phyloP scores from a whole-genome alignment of 2,888 invertebrate species.

The Apamea epomidion region DNA sequence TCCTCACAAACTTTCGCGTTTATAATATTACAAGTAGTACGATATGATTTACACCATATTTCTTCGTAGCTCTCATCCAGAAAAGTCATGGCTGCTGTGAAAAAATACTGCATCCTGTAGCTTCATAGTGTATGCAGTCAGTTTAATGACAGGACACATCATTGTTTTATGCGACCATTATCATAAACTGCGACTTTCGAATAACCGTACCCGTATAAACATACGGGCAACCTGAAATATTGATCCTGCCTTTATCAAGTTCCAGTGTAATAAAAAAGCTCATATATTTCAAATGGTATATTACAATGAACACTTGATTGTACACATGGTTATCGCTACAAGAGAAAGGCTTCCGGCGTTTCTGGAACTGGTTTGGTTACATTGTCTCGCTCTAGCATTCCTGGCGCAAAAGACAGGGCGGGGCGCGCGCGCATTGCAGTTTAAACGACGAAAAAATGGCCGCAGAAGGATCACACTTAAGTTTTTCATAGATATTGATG shows the following conservation, averaged over 20 bases:
- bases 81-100: conserved; percentile 9
- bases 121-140: conserved; percentile 9
- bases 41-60: neutral
- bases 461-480: conserved; percentile 37
- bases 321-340: conserved; percentile 67
- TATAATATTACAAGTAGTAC: too few relatives aligned
- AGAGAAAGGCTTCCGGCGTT: conserved; percentile 85
- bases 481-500: neutral
- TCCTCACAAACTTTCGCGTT: neutral
- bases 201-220: conserved; percentile 15
- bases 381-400: conserved; percentile 72
- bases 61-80: neutral
- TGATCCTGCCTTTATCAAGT: conserved; percentile 36
- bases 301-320: conserved; percentile 58
- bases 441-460: conserved; percentile 31
- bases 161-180: conserved; percentile 55
- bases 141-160: conserved; percentile 37
- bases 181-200: conserved; percentile 55
- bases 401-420: conserved; percentile 73
- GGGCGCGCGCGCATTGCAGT: conserved; percentile 71
- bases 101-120: conserved; percentile 43
- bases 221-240: conserved; percentile 34
- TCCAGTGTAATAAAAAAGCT: conserved; percentile 49
- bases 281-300: conserved; percentile 43
- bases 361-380: conserved; percentile 77